Evolutionary conservation across 2,888 invertebrate genomes (phyloP), one percentile per base, ranked within the genome.

Genomic region (Habrosyne pyritoides): DNA sequence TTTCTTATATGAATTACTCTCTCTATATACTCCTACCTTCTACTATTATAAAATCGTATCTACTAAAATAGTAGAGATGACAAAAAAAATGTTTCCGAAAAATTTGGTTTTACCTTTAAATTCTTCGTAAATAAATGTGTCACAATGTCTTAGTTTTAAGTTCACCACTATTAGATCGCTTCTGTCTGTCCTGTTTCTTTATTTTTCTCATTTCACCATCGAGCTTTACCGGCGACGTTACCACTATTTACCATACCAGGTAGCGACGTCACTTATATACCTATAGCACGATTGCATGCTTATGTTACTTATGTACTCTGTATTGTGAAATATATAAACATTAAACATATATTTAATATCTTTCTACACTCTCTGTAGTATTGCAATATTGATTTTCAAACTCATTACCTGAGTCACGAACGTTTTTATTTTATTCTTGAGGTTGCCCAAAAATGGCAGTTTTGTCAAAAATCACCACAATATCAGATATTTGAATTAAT

Each of bases 101-200:
- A 3, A 2, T n/a, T n/a, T 3, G 33, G n/a, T n/a, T 12, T 33
- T 4, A 4, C n/a, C 3, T 33, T n/a, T 3, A 33, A n/a, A 30
- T n/a, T n/a, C 28, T 28, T 28, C 5, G 0, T 5, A 67, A 69
- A 69, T 0, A 4, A 7, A 0, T 8, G 63, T 67, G 65, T 67
- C 63, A 63, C 18, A 66, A 67, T 60, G 51, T 57, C 54, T 46
- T 59, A 58, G 49, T 59, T 47, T 60, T 59, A 62, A 56, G 62
- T 67, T 64, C 63, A 62, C 53, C 28, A 63, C 66, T 65, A 56
- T 69, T 76, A 78, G 78, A 68, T 66, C 79, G 87, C 88, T 89
- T 89, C 73, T 83, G 85, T 87, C 79, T 86, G 83, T 84, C 78
- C 74, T 75, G 63, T 79, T 70, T 67, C 70, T 61, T 78, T 72